Conservation (phyloP, 30 jellyfish, hydroid and myxozoan species). For the Sanderia malayensis region DNA sequence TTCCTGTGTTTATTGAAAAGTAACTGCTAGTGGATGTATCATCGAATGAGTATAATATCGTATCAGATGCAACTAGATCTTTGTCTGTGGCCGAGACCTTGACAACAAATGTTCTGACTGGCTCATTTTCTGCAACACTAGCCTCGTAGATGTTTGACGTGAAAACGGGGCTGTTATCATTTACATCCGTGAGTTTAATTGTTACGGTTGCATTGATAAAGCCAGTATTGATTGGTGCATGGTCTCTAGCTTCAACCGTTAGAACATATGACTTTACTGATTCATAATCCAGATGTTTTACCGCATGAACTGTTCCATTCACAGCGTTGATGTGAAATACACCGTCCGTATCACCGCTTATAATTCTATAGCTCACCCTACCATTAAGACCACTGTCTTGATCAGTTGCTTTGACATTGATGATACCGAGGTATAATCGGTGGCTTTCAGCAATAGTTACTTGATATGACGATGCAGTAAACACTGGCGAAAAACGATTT, state of each 20-base stretch:
- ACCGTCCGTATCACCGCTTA: conserved; percentile 28
- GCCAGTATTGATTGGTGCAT: conserved; percentile 21
- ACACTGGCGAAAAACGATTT: conserved; percentile 50
- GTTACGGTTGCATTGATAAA: conserved; percentile 25
- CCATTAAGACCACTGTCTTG: conserved; percentile 68
- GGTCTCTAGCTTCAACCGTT: conserved; percentile 41
- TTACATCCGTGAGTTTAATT: conserved; percentile 48
- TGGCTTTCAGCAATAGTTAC: conserved; percentile 42
- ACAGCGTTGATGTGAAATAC: conserved; percentile 22
- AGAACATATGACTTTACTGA: conserved; percentile 21
- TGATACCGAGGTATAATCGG: conserved; percentile 27
- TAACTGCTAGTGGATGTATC: conserved; percentile 23
- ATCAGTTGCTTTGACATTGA: conserved; percentile 49
- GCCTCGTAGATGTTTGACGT: conserved; percentile 23
- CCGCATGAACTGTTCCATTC: conserved; percentile 40
- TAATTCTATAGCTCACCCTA: conserved; percentile 13
- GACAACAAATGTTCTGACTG: conserved; percentile 20
- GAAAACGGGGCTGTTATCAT: conserved; percentile 63
- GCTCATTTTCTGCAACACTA: conserved; percentile 49
- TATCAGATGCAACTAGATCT: conserved; percentile 22
- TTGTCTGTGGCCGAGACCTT: conserved; percentile 57
- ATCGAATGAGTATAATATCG: conserved; percentile 6
- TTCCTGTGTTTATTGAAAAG: conserved; percentile 31
- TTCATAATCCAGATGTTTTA: conserved; percentile 54
- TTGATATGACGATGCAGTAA: background rate